Evolutionary conservation across 2,113 vertebrate genomes (phyloP).

Genomic region (Eretmochelys imbricata): DNA sequence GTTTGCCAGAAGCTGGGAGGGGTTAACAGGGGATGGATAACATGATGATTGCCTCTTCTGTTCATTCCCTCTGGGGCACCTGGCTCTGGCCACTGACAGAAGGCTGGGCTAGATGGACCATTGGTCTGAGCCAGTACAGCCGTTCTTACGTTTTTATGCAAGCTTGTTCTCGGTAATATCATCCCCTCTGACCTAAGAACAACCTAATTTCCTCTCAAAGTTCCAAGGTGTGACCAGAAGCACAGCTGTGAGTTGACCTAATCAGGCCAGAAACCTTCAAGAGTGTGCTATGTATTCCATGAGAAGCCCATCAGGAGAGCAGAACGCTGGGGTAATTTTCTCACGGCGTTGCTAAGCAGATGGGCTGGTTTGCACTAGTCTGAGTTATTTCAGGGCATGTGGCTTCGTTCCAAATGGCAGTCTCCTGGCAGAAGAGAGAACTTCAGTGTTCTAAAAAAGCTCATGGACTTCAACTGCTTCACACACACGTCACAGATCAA

Average conservation of each 20-base stretch:
- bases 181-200: background rate
- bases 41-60: background rate
- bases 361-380: background rate
- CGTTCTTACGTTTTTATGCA: background rate
- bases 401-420: background rate
- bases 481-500: background rate
- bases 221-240: background rate
- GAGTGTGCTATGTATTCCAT: background rate
- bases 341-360: background rate
- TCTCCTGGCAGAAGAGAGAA: background rate
- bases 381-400: background rate
- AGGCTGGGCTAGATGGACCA: background rate
- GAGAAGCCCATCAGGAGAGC: background rate
- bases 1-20: background rate
- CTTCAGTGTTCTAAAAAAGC: no score
- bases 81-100: background rate
- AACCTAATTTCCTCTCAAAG: background rate
- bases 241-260: background rate
- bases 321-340: background rate
- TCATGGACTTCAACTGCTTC: background rate
- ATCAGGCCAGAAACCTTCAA: background rate
- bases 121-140: background rate
- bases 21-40: background rate
- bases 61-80: background rate
- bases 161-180: accelerated